Percentiles rank a stretch among this genome's conserved stretches.
These are phyloP conservation scores for Potamilus streckersoni DNA, from an alignment of 1,140 invertebrate genomes.

Conservation along the genomic window DNA sequence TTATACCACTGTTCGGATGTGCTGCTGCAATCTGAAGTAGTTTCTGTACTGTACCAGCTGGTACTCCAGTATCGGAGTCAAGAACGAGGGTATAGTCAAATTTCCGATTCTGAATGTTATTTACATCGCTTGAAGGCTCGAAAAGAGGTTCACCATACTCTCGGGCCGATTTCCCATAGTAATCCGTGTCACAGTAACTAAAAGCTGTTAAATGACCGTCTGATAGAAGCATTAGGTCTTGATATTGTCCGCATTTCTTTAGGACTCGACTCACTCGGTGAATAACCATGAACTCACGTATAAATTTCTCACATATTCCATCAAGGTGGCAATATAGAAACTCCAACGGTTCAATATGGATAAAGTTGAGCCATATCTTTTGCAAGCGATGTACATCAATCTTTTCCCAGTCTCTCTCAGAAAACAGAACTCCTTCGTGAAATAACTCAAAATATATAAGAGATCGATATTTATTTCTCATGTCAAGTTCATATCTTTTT, in stretches of 20 bases:
- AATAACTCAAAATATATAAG: constrained; percentile 52
- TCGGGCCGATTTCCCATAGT: constrained; percentile 42
- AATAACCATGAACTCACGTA: constrained; percentile 55
- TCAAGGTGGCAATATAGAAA: constrained; percentile 44
- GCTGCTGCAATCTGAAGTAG: constrained; percentile 53
- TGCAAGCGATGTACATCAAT: constrained; percentile 34
- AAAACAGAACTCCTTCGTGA: constrained; percentile 45
- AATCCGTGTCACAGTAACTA: constrained; percentile 44
- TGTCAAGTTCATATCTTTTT: constrained; percentile 41
- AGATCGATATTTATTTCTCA: constrained; percentile 42
- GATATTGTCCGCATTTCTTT: constrained; percentile 59
- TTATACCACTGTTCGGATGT: constrained; percentile 51
- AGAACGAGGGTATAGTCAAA: constrained; percentile 57
- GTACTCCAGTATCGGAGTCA: constrained; percentile 50
- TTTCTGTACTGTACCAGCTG: constrained; percentile 33
- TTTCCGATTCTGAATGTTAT: constrained; percentile 36
- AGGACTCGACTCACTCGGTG: constrained; percentile 51
- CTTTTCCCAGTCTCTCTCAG: constrained; percentile 15
- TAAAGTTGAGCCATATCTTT: constrained; percentile 44
- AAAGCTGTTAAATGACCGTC: constrained; percentile 41
- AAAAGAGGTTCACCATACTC: constrained; percentile 45
- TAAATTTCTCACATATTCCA: constrained; percentile 44
- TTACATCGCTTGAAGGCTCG: constrained; percentile 43
- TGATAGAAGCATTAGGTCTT: constrained; percentile 56
- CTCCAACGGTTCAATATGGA: constrained; percentile 23